Conservation (phyloP, 2,113 vertebrate species). For the Leptobrachium leishanense region DNA sequence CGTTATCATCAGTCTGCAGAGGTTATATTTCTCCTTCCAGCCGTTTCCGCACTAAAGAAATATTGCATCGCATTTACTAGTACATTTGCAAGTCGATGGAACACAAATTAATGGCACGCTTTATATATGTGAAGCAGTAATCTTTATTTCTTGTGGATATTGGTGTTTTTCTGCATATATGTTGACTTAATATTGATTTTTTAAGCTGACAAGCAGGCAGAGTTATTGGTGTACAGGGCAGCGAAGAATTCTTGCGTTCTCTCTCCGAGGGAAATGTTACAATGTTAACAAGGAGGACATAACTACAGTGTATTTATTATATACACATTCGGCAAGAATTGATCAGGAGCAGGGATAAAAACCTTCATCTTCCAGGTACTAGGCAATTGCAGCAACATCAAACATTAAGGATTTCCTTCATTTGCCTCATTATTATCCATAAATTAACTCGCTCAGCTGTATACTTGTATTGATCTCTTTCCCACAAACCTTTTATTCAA, state of each 20-base stretch:
- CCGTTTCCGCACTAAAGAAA: neutral
- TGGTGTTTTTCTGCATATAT: constrained; percentile 5
- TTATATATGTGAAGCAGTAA: constrained; percentile 3
- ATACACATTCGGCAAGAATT: neutral
- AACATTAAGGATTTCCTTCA: too few relatives aligned
- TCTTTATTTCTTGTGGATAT: neutral
- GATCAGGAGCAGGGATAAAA: neutral
- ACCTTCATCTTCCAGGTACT: too few relatives aligned
- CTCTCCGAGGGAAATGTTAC: neutral
- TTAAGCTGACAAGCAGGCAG: neutral
- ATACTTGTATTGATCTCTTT: too few relatives aligned
- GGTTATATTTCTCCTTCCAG: neutral
- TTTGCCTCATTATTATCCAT: too few relatives aligned
- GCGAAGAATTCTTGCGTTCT: neutral
- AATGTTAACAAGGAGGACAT: neutral
- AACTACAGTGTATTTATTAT: neutral
- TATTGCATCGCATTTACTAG: neutral
- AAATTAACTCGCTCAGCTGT: too few relatives aligned
- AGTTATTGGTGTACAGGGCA: neutral
- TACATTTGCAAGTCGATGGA: neutral
- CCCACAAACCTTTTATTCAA: too few relatives aligned
- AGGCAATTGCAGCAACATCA: too few relatives aligned
- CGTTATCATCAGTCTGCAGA: neutral
- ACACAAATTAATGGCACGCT: neutral
- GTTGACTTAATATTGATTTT: constrained; percentile 17